Percentiles rank a stretch among this genome's conserved stretches.
Evolutionary conservation across 2,113 vertebrate species (phyloP).

Genomic region (Otus sunia): DNA sequence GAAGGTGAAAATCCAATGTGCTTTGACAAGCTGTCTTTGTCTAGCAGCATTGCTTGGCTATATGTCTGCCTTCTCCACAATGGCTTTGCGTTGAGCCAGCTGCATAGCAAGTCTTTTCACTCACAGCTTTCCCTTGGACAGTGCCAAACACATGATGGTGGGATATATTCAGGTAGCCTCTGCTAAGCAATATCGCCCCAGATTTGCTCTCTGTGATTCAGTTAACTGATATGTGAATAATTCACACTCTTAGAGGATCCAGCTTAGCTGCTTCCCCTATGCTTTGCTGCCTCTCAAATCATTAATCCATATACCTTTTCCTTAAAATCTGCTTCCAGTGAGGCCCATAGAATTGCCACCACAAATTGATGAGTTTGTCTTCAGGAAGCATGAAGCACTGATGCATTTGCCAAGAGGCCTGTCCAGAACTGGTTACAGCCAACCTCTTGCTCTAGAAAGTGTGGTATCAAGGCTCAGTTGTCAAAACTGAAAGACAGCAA

Average conservation of each 20-base stretch:
- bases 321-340: constrained; percentile 50
- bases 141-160: background rate
- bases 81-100: background rate
- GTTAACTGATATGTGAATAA: constrained; percentile 27
- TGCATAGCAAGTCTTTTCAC: background rate
- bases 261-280: background rate
- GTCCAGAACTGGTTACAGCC: background rate
- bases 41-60: background rate
- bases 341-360: constrained; percentile 29
- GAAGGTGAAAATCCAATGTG: constrained; percentile 49
- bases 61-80: constrained; percentile 12
- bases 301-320: background rate
- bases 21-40: background rate
- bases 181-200: background rate
- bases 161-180: background rate
- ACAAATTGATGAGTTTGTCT: constrained; percentile 54
- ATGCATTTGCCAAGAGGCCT: background rate
- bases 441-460: background rate
- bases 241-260: constrained; percentile 4
- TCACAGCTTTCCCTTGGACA: background rate
- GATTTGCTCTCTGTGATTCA: background rate
- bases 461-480: background rate
- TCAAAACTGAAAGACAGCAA: constrained; percentile 20
- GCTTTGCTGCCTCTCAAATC: constrained; percentile 49
- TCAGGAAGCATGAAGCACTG: background rate